phyloP scores from a whole-genome alignment of 2,888 invertebrate species.

The Xylophagus ater region DNA sequence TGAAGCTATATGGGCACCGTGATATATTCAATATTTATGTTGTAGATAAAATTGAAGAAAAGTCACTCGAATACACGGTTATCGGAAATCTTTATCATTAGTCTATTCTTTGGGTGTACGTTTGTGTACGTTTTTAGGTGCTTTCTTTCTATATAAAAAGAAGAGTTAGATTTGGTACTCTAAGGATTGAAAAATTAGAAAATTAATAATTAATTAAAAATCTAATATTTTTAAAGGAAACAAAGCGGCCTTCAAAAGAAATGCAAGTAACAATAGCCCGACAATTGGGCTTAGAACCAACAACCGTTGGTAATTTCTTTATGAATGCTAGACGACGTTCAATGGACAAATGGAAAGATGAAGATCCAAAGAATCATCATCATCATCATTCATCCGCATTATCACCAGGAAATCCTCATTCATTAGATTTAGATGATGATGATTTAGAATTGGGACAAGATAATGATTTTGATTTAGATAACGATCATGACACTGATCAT shows the following conservation, averaged over 20 bases:
- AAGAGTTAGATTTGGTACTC: no score
- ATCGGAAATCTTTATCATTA: no score
- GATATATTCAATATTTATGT: no score
- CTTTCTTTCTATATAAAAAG: no score
- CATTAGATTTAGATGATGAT: constrained; percentile 32
- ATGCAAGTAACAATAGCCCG: constrained; percentile 99
- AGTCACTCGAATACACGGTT: no score
- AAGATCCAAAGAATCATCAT: constrained; percentile 44
- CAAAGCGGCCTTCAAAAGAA: constrained; percentile 97
- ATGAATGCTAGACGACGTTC: constrained; percentile 99
- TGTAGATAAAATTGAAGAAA: no score
- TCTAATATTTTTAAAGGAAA: constrained; percentile 72
- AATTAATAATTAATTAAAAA: no score
- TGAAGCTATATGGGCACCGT: no score
- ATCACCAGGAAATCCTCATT: constrained; percentile 27
- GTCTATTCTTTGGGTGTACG: no score
- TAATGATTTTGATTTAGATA: constrained; percentile 34
- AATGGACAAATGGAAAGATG: constrained; percentile 98
- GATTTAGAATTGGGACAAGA: constrained; percentile 30
- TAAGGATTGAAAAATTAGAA: no score
- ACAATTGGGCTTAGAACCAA: constrained; percentile 91
- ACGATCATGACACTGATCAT: constrained; percentile 19
- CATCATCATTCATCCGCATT: constrained; percentile 17
- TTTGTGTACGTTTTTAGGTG: no score
- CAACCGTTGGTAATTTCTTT: constrained; percentile 98